A percentile compares a stretch with the other conserved stretches of the same genome.
These are phyloP conservation scores for Dromococcyx pavoninus DNA, from an alignment of 2,797 vertebrate genomes.

Conservation along the genomic window DNA sequence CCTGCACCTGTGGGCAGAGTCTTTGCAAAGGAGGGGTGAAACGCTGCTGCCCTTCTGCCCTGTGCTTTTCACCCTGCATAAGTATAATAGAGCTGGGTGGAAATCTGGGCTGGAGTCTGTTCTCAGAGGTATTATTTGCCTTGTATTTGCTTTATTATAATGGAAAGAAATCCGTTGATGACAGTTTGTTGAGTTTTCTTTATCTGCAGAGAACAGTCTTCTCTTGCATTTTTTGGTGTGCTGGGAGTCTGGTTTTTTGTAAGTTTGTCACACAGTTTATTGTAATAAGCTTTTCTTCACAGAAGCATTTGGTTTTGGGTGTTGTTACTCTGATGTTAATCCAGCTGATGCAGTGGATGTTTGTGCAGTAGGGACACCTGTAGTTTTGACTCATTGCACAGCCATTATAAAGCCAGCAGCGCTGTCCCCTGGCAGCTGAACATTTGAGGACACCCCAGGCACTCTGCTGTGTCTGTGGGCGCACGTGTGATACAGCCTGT, in stretches of 20 bases:
- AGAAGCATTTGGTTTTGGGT: background rate
- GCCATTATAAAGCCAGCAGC: background rate
- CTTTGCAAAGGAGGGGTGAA: background rate
- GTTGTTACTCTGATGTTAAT: background rate
- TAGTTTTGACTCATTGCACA: background rate
- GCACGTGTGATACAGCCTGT: rapidly evolving
- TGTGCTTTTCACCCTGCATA: rapidly evolving
- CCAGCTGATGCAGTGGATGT: background rate
- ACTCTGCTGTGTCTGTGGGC: background rate
- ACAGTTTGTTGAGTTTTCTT: background rate
- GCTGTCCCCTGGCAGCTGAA: background rate
- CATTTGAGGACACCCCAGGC: rapidly evolving
- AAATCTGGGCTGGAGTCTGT: background rate
- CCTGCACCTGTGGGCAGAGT: background rate
- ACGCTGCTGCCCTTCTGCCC: rapidly evolving
- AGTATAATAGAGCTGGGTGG: background rate
- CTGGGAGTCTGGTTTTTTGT: background rate
- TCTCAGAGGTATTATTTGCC: background rate
- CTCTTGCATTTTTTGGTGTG: background rate
- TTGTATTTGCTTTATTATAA: background rate
- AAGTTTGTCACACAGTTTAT: background rate
- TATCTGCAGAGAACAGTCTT: background rate
- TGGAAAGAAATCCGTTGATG: background rate
- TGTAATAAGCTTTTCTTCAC: background rate
- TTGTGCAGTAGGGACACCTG: background rate